phyloP scores from a whole-genome alignment of 2,888 invertebrate species.

The Sarcophaga rosellei region DNA sequence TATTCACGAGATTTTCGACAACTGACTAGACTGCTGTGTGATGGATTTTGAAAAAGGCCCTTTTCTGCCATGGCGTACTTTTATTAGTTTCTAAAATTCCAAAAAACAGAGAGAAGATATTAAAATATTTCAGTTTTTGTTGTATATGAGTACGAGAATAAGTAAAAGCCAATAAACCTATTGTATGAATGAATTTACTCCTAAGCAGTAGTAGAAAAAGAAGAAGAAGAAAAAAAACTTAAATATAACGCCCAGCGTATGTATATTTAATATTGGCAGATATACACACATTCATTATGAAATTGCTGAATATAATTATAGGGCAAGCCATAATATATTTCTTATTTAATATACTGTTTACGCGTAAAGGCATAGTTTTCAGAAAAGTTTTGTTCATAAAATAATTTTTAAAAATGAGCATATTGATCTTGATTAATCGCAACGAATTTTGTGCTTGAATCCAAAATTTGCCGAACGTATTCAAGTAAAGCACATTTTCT shows the following conservation, averaged over 20 bases:
- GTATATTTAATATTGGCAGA: constrained; percentile 14
- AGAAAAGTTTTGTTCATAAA: too few relatives aligned
- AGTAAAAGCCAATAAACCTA: constrained; percentile 39
- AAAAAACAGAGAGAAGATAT: not conserved
- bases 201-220: not conserved
- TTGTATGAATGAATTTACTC: constrained; percentile 43
- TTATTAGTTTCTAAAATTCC: constrained; percentile 1
- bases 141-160: constrained; percentile 18
- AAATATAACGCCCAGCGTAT: constrained; percentile 38
- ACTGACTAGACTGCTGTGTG: constrained; percentile 37
- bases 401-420: too few relatives aligned
- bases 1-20: constrained; percentile 32
- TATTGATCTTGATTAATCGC: too few relatives aligned
- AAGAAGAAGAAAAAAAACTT: constrained; percentile 6
- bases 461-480: too few relatives aligned
- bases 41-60: constrained; percentile 28
- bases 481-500: too few relatives aligned
- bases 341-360: too few relatives aligned
- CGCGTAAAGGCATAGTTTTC: too few relatives aligned
- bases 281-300: not conserved
- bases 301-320: constrained; percentile 13
- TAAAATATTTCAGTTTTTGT: not conserved
- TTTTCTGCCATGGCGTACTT: not conserved
- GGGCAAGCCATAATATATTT: not conserved
- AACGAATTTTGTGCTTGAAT: too few relatives aligned